Evolutionary conservation across 2,113 vertebrate genomes (phyloP).

Genomic region (Clinocottus analis): DNA sequence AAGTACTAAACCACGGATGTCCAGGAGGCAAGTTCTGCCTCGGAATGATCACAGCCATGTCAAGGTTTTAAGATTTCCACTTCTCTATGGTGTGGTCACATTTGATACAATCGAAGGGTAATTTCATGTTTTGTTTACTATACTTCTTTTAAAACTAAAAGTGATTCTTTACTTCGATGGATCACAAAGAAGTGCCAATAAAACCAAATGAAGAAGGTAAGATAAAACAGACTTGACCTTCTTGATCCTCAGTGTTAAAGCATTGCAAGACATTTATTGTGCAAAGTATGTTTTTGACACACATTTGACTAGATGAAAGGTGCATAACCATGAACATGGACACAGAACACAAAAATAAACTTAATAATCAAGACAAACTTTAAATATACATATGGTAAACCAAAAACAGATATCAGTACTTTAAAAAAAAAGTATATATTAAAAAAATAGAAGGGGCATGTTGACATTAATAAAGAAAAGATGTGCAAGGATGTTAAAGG

Average conservation of each 20-base stretch:
- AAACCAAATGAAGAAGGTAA: conserved; percentile 11
- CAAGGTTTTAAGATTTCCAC: conserved; percentile 32
- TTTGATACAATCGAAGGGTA: conserved; percentile 3
- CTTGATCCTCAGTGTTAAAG: not conserved
- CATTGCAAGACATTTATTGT: too few relatives aligned
- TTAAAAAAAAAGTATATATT: too few relatives aligned
- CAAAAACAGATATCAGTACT: too few relatives aligned
- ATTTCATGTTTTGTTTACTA: conserved; percentile 38
- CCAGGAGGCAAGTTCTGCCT: conserved; percentile 68
- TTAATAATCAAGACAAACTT: too few relatives aligned
- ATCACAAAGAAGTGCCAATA: not conserved
- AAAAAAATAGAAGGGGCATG: too few relatives aligned
- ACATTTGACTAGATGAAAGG: too few relatives aligned
- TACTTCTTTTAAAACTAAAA: not conserved
- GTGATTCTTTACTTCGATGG: not conserved
- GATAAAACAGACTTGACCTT: not conserved
- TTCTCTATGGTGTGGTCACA: conserved; percentile 30
- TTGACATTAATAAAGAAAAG: too few relatives aligned
- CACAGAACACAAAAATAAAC: too few relatives aligned
- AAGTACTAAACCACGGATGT: conserved; percentile 51
- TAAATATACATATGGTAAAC: too few relatives aligned
- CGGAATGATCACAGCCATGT: conserved; percentile 51
- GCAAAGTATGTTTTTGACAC: too few relatives aligned
- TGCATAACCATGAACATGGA: too few relatives aligned
- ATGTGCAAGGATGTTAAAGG: too few relatives aligned